Evolutionary conservation across 2,888 invertebrate genomes (phyloP).

Genomic region (Hypercompe scribonia): DNA sequence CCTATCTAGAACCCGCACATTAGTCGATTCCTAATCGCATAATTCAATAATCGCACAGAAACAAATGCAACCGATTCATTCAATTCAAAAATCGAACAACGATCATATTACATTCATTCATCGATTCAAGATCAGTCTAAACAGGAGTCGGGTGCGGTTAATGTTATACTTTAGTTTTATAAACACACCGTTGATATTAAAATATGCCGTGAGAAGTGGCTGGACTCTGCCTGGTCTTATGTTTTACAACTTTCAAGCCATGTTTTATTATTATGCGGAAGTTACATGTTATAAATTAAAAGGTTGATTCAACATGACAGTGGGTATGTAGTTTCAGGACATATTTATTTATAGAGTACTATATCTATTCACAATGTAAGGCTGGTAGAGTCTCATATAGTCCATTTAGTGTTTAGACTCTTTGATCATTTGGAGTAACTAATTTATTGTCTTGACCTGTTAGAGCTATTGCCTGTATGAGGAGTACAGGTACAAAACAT

Average conservation of each 20-base stretch:
- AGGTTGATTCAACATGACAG: slow-evolving; percentile 24
- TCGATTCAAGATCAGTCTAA: slow-evolving; percentile 79
- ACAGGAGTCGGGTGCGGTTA: slow-evolving; percentile 71
- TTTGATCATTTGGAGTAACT: too few relatives aligned
- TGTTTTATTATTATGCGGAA: slow-evolving; percentile 63
- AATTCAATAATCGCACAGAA: slow-evolving; percentile 14
- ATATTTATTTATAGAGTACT: slow-evolving; percentile 12
- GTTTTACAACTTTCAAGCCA: slow-evolving; percentile 59
- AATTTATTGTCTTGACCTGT: not conserved
- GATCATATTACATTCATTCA: slow-evolving; percentile 76
- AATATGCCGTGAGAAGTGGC: slow-evolving; percentile 75
- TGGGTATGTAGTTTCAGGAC: slow-evolving; percentile 17
- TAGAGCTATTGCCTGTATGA: not conserved
- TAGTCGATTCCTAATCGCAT: slow-evolving; percentile 13
- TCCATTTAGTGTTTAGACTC: too few relatives aligned
- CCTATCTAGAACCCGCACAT: not conserved
- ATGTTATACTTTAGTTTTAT: slow-evolving; percentile 72
- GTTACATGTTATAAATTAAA: slow-evolving; percentile 51
- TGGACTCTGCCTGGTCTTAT: slow-evolving; percentile 36
- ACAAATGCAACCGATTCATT: slow-evolving; percentile 37
- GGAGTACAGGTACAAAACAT: too few relatives aligned
- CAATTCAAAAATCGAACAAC: slow-evolving; percentile 47
- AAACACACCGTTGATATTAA: slow-evolving; percentile 78
- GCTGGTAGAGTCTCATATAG: not conserved
- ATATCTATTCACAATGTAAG: not conserved